Conservation (phyloP, 2,888 invertebrate genomes). For the Polietes domitor region DNA sequence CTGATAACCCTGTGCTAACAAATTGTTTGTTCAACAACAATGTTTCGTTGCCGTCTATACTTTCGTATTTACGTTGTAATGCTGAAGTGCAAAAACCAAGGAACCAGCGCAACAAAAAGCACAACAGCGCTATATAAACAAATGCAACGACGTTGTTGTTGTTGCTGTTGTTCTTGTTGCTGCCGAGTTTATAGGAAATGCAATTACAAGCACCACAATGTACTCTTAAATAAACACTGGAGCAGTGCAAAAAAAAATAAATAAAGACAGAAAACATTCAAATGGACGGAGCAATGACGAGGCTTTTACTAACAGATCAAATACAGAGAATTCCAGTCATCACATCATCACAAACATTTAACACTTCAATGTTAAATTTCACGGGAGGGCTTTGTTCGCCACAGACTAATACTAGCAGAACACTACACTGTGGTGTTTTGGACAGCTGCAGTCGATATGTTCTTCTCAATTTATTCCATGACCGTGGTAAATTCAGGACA, state of each 20-base stretch:
- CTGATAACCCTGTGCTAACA: too few species aligned
- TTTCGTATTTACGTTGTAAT: background rate
- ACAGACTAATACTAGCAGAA: too few species aligned
- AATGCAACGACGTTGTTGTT: background rate
- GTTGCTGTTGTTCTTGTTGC: background rate
- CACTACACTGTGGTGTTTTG: too few species aligned
- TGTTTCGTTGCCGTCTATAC: background rate
- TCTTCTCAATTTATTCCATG: too few species aligned
- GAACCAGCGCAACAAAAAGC: background rate
- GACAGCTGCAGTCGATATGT: too few species aligned
- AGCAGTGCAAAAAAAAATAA: too few species aligned
- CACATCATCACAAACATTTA: conserved; percentile 6
- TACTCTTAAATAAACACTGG: conserved; percentile 42
- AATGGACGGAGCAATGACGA: background rate
- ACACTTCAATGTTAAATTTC: conserved; percentile 6
- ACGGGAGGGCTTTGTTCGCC: too few species aligned
- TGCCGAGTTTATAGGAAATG: background rate
- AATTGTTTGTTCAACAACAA: background rate
- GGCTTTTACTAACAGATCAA: background rate
- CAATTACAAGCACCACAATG: conserved; percentile 12
- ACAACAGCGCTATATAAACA: background rate
- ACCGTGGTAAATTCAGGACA: too few species aligned
- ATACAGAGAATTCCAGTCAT: background rate
- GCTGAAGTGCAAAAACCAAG: background rate
- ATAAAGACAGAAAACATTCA: too few species aligned